Base-by-base conservation (phyloP, 92 coral and sea anemone species). In the Zoanthus gigantus region DNA sequence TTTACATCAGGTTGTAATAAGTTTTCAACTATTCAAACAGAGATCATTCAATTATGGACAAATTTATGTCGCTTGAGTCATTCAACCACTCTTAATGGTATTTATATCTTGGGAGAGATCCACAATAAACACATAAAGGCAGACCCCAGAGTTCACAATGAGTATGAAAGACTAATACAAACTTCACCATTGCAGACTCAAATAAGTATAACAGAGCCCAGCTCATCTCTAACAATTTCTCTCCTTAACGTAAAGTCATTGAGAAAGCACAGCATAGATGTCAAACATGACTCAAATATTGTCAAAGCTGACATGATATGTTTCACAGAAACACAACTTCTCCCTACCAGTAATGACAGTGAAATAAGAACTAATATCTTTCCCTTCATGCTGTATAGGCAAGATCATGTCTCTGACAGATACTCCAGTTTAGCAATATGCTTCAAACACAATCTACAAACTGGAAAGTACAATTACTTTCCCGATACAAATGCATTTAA, bases 241-340 rank as follows among this genome's bases (percentile, higher is more conserved):
- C 91, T 83, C 28, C 77, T 90, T 34, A 90, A 93, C 46, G 47
- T 90, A 1, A 81, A 88, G 74, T 90, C 91, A 68, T 83, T 92
- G 32, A 34, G 77, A 50, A 93, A 93, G 84, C 95, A 93, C 71
- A 90, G 95, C 65, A 93, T 90, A 87, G 93, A 93, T 57, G 63
- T 57, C 15, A 57, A 57, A 57, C 63, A 57, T 57, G 63, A 57
- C 63, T 57, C 63, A 57, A 87, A 74, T 17, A 45, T 92, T 17
- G 78, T 65, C 66, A 88, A 72, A 28, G 78, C 78, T 88, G 94
- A 91, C 79, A 66, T 84, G 8, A 48, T 91, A 37, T 77, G 86
- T 16, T 83, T 91, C 28, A 87, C 93, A 72, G 91, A 92, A 74
- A 92, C 95, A 74, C 93, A 92, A 71, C 90, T 92, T 58, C 87